Base-by-base conservation (phyloP, 2,797 vertebrate species). In the Rhinella marina region DNA sequence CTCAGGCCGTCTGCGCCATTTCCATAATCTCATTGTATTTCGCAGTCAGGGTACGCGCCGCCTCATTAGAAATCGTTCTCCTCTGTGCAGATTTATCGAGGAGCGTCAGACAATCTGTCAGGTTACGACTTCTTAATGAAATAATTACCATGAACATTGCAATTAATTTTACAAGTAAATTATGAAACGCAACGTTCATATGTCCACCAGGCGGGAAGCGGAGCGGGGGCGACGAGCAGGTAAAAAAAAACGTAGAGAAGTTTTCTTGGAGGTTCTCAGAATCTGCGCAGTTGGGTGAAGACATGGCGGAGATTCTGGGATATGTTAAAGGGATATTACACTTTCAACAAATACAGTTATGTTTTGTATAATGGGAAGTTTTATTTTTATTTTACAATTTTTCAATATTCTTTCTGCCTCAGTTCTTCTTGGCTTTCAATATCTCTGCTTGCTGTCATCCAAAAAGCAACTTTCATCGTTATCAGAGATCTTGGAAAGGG, bases 91-190 rank as follows among this genome's bases (percentile, higher is more conserved):
- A 76, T 76, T 76, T 54, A 54, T 54, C 4, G 73, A 14, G 1
- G 73, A 52, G 73, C 48, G 54, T 48, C 73, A 52, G 50, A 76
- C 73, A n/a, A 76, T 76, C 73, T 52, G 48, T 54, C 73, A 52
- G 73, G 48, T 54, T 52, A 52, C 7, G 48, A 54, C 73, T 52
- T 76, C 23, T n/a, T 76, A 76, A 76, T 52, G 73, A 76, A n/a
- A 76, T 76, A 54, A 76, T 76, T 54, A 25, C 3, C 73, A 25
- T 52, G 73, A n/a, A 52, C 48, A 54, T 76, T 2, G 48, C 50
- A 52, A 76, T 76, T 54, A 50, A 25, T 48, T 52, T n/a, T 25
- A 76, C 14, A 13, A 13, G 41, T n/a, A 25, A 76, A 52, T 76
- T 52, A 76, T 25, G 48, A 25, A 50, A 54, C 5, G 48, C 10